Base-by-base conservation (phyloP, 2,797 vertebrate genomes). In the Masticophis lateralis region DNA sequence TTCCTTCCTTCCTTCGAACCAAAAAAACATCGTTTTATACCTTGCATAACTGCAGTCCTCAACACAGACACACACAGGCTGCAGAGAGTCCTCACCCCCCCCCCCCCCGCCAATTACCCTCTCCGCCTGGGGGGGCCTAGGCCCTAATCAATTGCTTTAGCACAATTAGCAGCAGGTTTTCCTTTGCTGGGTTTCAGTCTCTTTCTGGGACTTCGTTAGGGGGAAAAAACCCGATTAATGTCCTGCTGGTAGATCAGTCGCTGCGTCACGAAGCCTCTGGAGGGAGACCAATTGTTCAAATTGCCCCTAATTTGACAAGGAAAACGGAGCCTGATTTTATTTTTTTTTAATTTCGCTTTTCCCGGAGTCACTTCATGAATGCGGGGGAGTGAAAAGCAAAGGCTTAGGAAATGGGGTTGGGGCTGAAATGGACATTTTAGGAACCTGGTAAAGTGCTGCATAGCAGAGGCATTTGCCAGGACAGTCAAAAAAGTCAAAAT, bases 111-210 rank as follows among this genome's bases (percentile, higher is more conserved):
- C 37, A 32, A 91, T 94, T 94, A 66, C 25, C 91, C 92, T 91
- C 91, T 92, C 88, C 91, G 60, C 59, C 90, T 69, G 0, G 37
- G 0, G 61, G 66, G 91, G 90, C 69, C 86, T 86, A 53, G 89
- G 61, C 89, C 89, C 89, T 91, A 69, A 94, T 94, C 93, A 94
- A 86, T 92, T 37, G 69, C 90, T 63, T 94, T 92, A 94, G 92
- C 28, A 55, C 89, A 91, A 94, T 92, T 94, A 94, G 93, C 86
- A 59, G 91, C 69, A n/a, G 57, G 66, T 8, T 74, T 74, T 37
- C 5, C 1, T 74, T 74, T 18, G 5, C 14, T n/a, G 5, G 13
- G 2, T 83, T 91, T 89, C 11, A 89, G 43, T 28, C 59, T 57
- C 51, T 94, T 90, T 91, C 74, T 22, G 28, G 79, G 91, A 63